Evolutionary conservation across 2,113 vertebrate species (phyloP), one percentile per base, ranked within the genome.

Genomic region (Syrmaticus mikado): DNA sequence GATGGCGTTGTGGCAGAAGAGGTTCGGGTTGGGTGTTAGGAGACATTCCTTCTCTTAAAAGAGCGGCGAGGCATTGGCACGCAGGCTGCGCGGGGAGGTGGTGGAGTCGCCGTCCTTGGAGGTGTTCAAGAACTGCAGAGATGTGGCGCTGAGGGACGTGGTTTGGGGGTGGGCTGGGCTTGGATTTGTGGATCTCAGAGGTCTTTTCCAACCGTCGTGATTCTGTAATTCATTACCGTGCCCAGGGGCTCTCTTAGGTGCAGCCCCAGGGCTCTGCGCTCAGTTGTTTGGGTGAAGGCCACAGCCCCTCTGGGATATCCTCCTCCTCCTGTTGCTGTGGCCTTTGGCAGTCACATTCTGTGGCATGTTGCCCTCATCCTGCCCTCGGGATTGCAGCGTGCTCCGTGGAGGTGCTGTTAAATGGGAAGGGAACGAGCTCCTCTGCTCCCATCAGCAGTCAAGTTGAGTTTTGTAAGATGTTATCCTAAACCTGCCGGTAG

Each of bases 401-500:
- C 41, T 60, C 61, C 38, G 34, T 1, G 2, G 36, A 48, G 22
- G 7, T 0, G 4, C 60, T 6, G 20, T 8, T 12, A 13, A 11
- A 5, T 1, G 6, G 5, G 50, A 4, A 6, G 1, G 27, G 19
- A 48, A 3, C 19, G 1, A 60, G 4, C 18, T 50, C 19, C 50
- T 36, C 10, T 0, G 11, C 8, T 27, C 38, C 18, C 5, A 2
- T 5, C 32, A 6, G 2, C 2, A 0, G 7, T 28, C 4, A 0
- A 11, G 25, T 17, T 7, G 41, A 76, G n/a, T 19, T 20, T 36
- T 76, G 34, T 11, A 2, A 15, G 22, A 1, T 17, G 4, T 57
- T 82, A 5, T 34, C 2, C n/a, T 14, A 8, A 53, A 19, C 9
- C 43, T 28, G 13, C 60, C 28, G 1, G 0, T 7, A 5, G 13